Evolutionary conservation across 1,140 invertebrate species (phyloP).

Genomic region (Venustaconcha ellipsiformis): DNA sequence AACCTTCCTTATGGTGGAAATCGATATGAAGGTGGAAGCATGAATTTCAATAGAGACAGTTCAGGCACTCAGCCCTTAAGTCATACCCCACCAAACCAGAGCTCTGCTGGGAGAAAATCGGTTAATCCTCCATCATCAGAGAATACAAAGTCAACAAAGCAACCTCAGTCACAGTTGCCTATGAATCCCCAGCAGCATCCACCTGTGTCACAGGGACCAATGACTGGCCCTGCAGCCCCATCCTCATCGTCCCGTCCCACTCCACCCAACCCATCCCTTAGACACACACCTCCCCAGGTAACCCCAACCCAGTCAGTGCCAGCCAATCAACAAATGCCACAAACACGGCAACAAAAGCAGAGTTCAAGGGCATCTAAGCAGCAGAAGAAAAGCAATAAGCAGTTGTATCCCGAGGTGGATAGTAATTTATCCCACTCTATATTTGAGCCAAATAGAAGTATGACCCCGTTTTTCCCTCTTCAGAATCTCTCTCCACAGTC

Average conservation of each 20-base stretch:
- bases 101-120: slow-evolving; percentile 41
- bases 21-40: slow-evolving; percentile 36
- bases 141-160: slow-evolving; percentile 39
- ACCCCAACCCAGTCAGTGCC: slow-evolving; percentile 17
- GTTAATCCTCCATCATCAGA: slow-evolving; percentile 37
- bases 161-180: slow-evolving; percentile 34
- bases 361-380: slow-evolving; percentile 35
- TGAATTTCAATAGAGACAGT: slow-evolving; percentile 36
- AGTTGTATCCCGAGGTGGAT: slow-evolving; percentile 53
- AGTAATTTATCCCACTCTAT: slow-evolving; percentile 59
- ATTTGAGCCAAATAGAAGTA: slow-evolving; percentile 64
- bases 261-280: slow-evolving; percentile 23
- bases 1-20: slow-evolving; percentile 16
- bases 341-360: slow-evolving; percentile 32
- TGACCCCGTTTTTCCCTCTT: slow-evolving; percentile 63
- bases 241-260: slow-evolving; percentile 18
- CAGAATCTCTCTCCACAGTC: slow-evolving; percentile 60
- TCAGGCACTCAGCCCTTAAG: slow-evolving; percentile 45
- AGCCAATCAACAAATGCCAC: slow-evolving; percentile 20
- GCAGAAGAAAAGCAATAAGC: slow-evolving; percentile 46
- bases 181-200: slow-evolving; percentile 27
- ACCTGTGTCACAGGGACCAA: slow-evolving; percentile 27
- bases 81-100: slow-evolving; percentile 45
- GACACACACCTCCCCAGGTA: slow-evolving; percentile 28
- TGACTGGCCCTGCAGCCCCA: slow-evolving; percentile 22